Percentiles rank a stretch among this genome's conserved stretches.
phyloP scores from a whole-genome alignment of 2,888 invertebrate species.

The Listrodromus nycthemerus region DNA sequence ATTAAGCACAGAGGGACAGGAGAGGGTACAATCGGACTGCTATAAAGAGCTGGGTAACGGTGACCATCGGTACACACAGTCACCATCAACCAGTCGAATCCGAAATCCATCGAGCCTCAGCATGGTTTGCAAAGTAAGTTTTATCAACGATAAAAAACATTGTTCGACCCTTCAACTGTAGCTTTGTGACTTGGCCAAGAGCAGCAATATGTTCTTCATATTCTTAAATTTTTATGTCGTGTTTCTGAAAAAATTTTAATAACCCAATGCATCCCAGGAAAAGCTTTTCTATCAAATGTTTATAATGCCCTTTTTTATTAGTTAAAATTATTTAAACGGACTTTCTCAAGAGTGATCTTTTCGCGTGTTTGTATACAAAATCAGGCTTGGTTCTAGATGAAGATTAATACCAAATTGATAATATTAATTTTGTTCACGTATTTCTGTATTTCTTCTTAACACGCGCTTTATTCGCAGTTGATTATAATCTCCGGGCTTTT shows the following conservation, averaged over 20 bases:
- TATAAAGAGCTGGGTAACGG: conserved; percentile 72
- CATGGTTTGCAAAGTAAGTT: conserved; percentile 78
- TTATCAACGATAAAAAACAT: background rate
- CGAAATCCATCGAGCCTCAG: conserved; percentile 57
- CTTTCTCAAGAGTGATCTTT: too few species aligned
- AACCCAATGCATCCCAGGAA: too few species aligned
- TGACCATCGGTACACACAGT: conserved; percentile 67
- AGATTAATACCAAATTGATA: background rate
- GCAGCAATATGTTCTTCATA: too few species aligned
- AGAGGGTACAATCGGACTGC: conserved; percentile 72
- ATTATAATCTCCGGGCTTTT: conserved; percentile 74
- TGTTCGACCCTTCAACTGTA: background rate
- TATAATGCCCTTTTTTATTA: too few species aligned
- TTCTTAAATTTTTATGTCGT: too few species aligned
- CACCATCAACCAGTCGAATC: conserved; percentile 56
- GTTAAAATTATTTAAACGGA: too few species aligned
- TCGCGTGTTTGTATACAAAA: too few species aligned
- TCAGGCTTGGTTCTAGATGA: background rate
- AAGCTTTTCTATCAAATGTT: too few species aligned
- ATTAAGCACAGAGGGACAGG: conserved; percentile 67
- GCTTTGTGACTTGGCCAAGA: too few species aligned
- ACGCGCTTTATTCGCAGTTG: conserved; percentile 67
- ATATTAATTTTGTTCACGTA: background rate
- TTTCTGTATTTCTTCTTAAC: background rate
- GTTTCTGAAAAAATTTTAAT: too few species aligned